Percentiles rank a stretch among this genome's conserved stretches.
Conservation (phyloP, 2,888 invertebrate species). For the Lochmaea crataegi region DNA sequence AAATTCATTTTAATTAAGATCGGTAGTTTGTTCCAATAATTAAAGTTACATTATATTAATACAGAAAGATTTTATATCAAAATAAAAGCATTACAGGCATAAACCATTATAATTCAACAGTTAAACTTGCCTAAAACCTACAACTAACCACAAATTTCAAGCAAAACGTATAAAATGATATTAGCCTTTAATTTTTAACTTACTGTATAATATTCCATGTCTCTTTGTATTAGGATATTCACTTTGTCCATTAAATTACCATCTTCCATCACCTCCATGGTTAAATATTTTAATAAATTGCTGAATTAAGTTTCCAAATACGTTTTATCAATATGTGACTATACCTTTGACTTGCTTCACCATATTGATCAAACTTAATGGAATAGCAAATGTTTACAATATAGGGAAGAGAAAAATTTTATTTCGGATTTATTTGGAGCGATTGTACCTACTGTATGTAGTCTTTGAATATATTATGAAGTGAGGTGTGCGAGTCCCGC, state of each 20-base stretch:
- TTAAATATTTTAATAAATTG: neutral
- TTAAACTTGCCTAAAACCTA: too few relatives aligned
- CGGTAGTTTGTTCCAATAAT: too few relatives aligned
- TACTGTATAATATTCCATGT: conserved; percentile 87
- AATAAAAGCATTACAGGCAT: too few relatives aligned
- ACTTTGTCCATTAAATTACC: conserved; percentile 90
- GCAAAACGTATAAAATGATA: too few relatives aligned
- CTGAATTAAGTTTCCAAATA: neutral
- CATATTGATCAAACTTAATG: conserved; percentile 21
- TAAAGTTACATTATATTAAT: too few relatives aligned
- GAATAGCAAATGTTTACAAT: too few relatives aligned
- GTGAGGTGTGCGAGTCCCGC: conserved; percentile 40
- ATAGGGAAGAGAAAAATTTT: too few relatives aligned
- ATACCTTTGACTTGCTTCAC: neutral
- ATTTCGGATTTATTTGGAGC: too few relatives aligned
- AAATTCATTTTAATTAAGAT: too few relatives aligned
- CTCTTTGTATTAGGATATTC: conserved; percentile 82
- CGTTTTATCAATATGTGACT: neutral
- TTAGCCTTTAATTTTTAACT: conserved; percentile 30
- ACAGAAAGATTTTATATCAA: too few relatives aligned
- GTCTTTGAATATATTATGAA: conserved; percentile 49
- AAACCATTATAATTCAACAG: too few relatives aligned
- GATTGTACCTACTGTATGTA: conserved; percentile 42
- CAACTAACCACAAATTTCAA: too few relatives aligned
- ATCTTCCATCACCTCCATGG: conserved; percentile 90